Evolutionary conservation across 2,797 vertebrate species (phyloP), one percentile per base, ranked within the genome.

Genomic region (Esox lucius): DNA sequence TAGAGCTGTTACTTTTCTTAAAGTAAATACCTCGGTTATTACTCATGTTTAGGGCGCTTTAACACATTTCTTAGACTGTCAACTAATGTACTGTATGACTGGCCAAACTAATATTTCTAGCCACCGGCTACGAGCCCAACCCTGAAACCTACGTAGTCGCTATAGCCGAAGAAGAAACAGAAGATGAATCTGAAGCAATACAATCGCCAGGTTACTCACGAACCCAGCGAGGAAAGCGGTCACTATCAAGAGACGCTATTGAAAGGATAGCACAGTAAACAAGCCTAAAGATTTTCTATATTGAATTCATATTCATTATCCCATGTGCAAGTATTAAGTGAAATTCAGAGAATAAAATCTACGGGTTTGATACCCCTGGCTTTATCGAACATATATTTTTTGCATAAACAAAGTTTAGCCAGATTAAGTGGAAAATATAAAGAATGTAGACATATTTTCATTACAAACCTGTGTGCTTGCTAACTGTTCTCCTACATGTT

Each of bases 131-230:
- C 95, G 95, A 93, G 80, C 96, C 97, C 78, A 95, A 95, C 89
- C 95, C 95, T 81, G 96, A 96, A 85, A 93, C 95, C 90, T 94
- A 93, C 86, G 91, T 98, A 94, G 95, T 94, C 85, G 93, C 96
- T 82, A 93, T 97, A 93, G 95, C 95, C 19, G 96, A 93, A 93
- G 95, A 96, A 91, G 89, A 90, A 78, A 85, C 89, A 59, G 97
- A 94, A 94, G 96, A 96, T 88, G 56, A 26, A 61, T 97, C 95
- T 95, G 96, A 96, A 86, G 93, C 95, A 86, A 91, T 96, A 88
- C 90, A 90, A 61, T 93, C 93, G 46, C 83, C 92, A 0, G 89
- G 88, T 92, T 93, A 81, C 74, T 86, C 93, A 87, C 92, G 91
- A 91, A 95, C 91, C 87, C 93, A 92, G 89, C 94, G 96, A 81